These are phyloP conservation scores for Falco biarmicus DNA, from an alignment of 2,797 vertebrate species.

Conservation along the genomic window DNA sequence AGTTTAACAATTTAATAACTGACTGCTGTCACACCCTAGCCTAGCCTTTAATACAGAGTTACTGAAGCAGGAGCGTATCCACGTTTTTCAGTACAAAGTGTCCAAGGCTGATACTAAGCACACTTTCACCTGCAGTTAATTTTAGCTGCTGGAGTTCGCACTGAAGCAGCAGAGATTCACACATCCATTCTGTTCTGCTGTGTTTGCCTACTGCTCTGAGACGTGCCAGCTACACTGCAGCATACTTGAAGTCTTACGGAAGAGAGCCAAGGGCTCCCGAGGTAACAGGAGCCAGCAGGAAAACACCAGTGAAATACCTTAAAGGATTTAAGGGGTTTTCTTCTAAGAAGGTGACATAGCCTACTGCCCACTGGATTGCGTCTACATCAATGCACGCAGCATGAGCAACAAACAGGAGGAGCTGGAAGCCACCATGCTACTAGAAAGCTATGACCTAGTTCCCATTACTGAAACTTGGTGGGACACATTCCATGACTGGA, in stretches of 20 bases:
- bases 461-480: too few species aligned
- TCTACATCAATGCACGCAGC: not conserved
- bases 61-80: fast-evolving
- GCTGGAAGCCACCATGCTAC: not conserved
- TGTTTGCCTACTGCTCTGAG: not conserved
- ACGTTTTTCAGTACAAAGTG: not conserved
- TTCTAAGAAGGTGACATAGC: not conserved
- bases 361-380: not conserved
- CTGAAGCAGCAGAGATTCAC: not conserved
- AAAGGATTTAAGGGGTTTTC: not conserved
- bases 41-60: not conserved
- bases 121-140: not conserved
- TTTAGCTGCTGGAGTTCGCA: not conserved
- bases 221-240: not conserved
- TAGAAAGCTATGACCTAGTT: not conserved
- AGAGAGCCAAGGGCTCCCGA: not conserved
- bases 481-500: not conserved
- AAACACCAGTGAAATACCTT: not conserved
- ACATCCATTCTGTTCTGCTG: not conserved
- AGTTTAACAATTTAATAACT: not conserved
- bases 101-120: not conserved
- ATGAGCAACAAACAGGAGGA: not conserved
- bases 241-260: fast-evolving
- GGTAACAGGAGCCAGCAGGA: not conserved
- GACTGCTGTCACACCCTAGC: not conserved